phyloP scores from a whole-genome alignment of 2,888 invertebrate genomes.

The Chaitophorus viminalis region DNA sequence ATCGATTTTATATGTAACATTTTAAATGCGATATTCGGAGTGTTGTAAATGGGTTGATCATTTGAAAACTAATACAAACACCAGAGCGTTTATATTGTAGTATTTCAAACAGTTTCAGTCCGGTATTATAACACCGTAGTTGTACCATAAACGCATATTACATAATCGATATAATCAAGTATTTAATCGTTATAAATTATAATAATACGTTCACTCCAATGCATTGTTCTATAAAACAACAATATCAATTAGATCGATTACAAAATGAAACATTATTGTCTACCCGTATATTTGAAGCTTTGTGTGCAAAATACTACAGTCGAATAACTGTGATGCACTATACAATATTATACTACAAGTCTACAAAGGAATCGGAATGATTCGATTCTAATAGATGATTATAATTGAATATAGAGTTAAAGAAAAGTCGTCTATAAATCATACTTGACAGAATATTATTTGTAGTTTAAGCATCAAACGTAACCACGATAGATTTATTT shows the following conservation, averaged over 20 bases:
- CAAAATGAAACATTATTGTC: background rate
- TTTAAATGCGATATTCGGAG: background rate
- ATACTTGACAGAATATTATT: background rate
- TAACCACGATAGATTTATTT: background rate
- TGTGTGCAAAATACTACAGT: background rate
- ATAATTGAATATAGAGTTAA: too few relatives aligned
- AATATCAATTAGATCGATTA: background rate
- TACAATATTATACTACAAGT: too few relatives aligned
- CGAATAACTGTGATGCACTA: background rate
- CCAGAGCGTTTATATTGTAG: background rate
- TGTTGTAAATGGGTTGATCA: background rate
- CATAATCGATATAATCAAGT: background rate
- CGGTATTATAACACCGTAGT: background rate
- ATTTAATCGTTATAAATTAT: background rate
- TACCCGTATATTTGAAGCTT: background rate
- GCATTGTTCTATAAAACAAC: background rate
- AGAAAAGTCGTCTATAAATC: background rate
- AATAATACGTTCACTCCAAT: background rate
- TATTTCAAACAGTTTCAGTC: background rate
- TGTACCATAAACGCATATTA: background rate
- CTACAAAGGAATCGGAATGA: background rate
- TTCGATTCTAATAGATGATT: background rate
- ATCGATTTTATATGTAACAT: background rate
- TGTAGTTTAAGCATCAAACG: background rate
- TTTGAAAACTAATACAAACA: background rate